Evolutionary conservation across 2,113 vertebrate species (phyloP).

Genomic region (Trogon melanurus): DNA sequence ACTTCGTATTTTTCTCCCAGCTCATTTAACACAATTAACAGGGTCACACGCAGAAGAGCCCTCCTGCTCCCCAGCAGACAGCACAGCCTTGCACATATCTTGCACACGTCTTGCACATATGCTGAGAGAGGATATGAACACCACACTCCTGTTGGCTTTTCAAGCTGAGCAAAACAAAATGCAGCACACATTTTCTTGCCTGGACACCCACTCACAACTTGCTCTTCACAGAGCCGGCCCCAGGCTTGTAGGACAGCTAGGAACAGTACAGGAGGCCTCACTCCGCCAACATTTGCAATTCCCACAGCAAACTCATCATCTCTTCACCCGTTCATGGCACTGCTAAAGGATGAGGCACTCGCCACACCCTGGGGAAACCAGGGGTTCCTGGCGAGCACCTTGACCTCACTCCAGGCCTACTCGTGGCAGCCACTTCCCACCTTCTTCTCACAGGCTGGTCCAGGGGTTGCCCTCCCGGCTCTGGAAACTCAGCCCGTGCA

Average conservation of each 20-base stretch:
- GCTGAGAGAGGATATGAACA: neutral
- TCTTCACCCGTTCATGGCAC: neutral
- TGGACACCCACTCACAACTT: neutral
- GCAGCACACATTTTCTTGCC: accelerated
- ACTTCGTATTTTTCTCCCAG: neutral
- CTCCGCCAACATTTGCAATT: neutral
- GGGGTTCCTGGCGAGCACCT: accelerated
- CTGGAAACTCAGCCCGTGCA: neutral
- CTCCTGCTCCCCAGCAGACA: neutral
- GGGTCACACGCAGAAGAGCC: neutral
- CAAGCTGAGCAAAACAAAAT: neutral
- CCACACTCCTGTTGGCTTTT: neutral
- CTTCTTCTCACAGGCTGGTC: neutral
- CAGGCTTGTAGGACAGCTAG: neutral
- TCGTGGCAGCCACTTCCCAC: neutral
- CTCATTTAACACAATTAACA: neutral
- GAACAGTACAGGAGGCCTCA: accelerated
- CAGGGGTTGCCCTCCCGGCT: neutral
- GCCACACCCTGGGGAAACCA: neutral
- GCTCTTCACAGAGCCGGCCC: neutral
- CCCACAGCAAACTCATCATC: neutral
- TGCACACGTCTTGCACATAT: accelerated
- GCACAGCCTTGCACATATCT: neutral
- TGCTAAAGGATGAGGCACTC: neutral
- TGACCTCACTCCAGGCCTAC: neutral